phyloP scores from a whole-genome alignment of 30 jellyfish, hydroid and myxozoan genomes.

The Turritopsis dohrnii region DNA sequence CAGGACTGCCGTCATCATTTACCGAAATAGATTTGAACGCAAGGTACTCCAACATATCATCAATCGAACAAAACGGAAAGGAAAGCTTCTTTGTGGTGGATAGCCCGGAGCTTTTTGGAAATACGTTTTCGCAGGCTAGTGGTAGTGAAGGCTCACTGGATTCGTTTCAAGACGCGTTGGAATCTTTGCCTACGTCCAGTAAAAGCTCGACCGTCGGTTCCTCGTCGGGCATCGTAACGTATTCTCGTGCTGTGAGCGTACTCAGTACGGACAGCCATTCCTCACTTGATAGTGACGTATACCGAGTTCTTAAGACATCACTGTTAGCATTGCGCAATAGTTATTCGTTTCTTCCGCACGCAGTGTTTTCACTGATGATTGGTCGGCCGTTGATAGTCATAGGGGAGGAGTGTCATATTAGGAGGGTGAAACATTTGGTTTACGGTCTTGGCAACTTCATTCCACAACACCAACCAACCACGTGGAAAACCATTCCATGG shows the following conservation, averaged over 20 bases:
- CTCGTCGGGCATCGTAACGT: not conserved
- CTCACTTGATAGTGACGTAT: not conserved
- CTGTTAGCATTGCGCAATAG: conserved; percentile 36
- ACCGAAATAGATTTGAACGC: not conserved
- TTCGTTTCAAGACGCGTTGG: conserved; percentile 23
- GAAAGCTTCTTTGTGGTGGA: not conserved
- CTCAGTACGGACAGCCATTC: not conserved
- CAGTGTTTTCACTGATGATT: conserved; percentile 59
- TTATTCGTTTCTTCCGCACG: conserved; percentile 64
- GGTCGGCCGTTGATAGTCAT: conserved; percentile 77
- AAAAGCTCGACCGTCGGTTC: conserved; percentile 17
- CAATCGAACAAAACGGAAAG: not conserved
- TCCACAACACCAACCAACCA: conserved; percentile 39
- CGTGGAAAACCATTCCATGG: conserved; percentile 53
- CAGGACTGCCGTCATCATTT: not conserved
- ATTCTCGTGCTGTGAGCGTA: not conserved
- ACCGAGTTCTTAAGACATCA: not conserved
- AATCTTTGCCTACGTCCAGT: not conserved
- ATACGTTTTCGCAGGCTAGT: not conserved
- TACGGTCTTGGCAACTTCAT: conserved; percentile 52
- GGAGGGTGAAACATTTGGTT: conserved; percentile 38
- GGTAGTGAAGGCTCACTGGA: conserved; percentile 12
- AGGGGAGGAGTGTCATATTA: conserved; percentile 43
- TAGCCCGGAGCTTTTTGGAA: not conserved
- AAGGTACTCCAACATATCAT: not conserved